Percentiles rank a stretch among this genome's conserved stretches.
Conservation (phyloP, 2,797 vertebrate genomes). For the Paedocypris micromegethes region DNA sequence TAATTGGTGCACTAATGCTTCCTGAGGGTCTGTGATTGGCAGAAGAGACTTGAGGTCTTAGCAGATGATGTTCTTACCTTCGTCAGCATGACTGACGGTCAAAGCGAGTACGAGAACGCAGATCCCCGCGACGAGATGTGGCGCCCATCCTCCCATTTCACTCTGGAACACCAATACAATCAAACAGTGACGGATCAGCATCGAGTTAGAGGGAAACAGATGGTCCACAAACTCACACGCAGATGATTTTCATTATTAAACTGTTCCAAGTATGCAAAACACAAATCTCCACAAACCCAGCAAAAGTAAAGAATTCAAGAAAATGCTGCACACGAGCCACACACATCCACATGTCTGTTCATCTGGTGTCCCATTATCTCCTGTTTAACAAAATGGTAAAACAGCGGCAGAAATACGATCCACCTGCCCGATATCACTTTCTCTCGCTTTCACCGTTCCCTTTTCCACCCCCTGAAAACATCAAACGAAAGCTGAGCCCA, state of each 20-base stretch:
- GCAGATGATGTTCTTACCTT: constrained; percentile 22
- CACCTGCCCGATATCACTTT: constrained; percentile 28
- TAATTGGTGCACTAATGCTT: not conserved
- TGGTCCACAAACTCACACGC: constrained; percentile 9
- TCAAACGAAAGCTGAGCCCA: constrained; percentile 30
- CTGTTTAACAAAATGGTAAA: constrained; percentile 8
- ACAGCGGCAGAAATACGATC: constrained; percentile 19
- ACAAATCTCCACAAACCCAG: too few species aligned
- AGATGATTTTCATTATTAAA: not conserved
- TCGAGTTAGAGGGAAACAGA: constrained; percentile 13
- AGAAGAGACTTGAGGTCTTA: constrained; percentile 2
- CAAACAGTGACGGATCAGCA: not conserved
- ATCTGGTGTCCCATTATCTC: too few species aligned
- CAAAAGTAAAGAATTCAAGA: too few species aligned
- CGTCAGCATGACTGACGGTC: constrained; percentile 17
- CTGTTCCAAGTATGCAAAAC: too few species aligned
- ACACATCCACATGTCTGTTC: too few species aligned
- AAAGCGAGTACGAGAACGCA: constrained; percentile 18
- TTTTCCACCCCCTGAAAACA: constrained; percentile 24
- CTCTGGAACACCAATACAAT: constrained; percentile 37
- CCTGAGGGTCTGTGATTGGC: not conserved
- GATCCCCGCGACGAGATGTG: constrained; percentile 17
- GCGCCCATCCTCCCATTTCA: constrained; percentile 45
- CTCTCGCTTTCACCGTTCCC: not conserved
- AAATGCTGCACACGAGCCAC: too few species aligned